Percentiles rank a stretch among this genome's conserved stretches.
phyloP scores from a whole-genome alignment of 1,140 invertebrate species.

The Oreohelix idahoensis region DNA sequence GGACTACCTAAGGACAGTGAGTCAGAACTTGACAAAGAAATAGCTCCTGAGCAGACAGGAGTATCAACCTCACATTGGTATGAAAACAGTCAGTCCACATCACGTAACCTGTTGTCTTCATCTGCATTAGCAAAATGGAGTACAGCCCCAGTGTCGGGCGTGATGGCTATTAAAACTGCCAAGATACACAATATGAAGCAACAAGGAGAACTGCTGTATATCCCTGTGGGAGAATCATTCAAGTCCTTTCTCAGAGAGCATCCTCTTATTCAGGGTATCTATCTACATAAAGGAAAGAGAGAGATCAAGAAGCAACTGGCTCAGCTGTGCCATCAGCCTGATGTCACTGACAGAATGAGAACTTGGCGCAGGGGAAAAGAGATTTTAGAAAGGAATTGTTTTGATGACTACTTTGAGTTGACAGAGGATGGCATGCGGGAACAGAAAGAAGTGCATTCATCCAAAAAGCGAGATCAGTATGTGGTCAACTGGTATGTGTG shows the following conservation, averaged over 20 bases:
- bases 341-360: slow-evolving; percentile 51
- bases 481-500: slow-evolving; percentile 68
- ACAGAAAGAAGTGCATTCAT: slow-evolving; percentile 47
- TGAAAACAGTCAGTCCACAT: background rate
- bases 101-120: background rate
- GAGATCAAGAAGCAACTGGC: slow-evolving; percentile 58
- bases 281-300: slow-evolving; percentile 64
- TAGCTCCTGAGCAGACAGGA: background rate
- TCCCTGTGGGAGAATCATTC: slow-evolving; percentile 52
- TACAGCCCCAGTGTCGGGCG: background rate
- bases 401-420: slow-evolving; percentile 65
- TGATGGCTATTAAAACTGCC: slow-evolving; percentile 33
- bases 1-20: background rate
- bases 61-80: background rate
- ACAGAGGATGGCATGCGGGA: slow-evolving; percentile 56
- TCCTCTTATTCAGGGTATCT: slow-evolving; percentile 55
- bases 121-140: background rate
- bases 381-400: slow-evolving; percentile 58
- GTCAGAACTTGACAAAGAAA: background rate
- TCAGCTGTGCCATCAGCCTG: slow-evolving; percentile 43
- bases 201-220: slow-evolving; percentile 49
- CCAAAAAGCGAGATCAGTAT: slow-evolving; percentile 56
- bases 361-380: slow-evolving; percentile 58
- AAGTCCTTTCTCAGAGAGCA: slow-evolving; percentile 57
- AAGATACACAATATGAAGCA: slow-evolving; percentile 45